A percentile compares a stretch with the other conserved stretches of the same genome.
phyloP scores from a whole-genome alignment of 2,888 invertebrate species.

The Prenolepis imparis region DNA sequence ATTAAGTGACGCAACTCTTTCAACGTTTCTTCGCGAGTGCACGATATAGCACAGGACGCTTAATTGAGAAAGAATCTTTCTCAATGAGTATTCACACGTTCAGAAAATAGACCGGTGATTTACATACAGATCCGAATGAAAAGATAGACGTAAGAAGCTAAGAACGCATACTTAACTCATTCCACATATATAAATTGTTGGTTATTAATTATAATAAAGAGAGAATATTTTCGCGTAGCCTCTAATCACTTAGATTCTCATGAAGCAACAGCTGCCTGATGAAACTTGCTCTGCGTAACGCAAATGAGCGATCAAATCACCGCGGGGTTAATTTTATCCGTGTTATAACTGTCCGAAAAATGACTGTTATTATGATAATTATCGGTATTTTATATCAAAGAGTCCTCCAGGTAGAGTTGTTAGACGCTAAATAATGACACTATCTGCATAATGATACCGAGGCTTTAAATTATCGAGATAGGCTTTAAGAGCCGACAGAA shows the following conservation, averaged over 20 bases:
- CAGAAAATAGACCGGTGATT: not conserved
- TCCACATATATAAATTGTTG: not conserved
- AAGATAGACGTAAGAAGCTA: not conserved
- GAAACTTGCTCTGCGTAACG: slow-evolving; percentile 10
- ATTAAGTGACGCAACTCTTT: not conserved
- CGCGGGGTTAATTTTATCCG: not conserved
- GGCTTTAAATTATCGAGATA: slow-evolving; percentile 39
- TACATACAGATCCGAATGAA: slow-evolving; percentile 30
- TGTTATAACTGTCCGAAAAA: slow-evolving; percentile 20
- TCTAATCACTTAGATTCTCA: slow-evolving; percentile 14
- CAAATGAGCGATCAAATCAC: not conserved
- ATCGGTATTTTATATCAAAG: not conserved
- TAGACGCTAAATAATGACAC: slow-evolving; percentile 34
- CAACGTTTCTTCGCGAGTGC: not conserved
- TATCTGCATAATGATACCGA: slow-evolving; percentile 22
- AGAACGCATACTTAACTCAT: not conserved
- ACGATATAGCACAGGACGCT: not conserved
- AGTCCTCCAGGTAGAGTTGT: not conserved
- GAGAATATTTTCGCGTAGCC: not conserved
- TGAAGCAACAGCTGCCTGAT: slow-evolving; percentile 34
- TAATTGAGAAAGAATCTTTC: slow-evolving; percentile 36
- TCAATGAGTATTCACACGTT: slow-evolving; percentile 42
- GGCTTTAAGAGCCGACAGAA: not conserved
- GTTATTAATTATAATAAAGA: slow-evolving; percentile 21
- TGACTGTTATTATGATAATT: slow-evolving; percentile 38